Percentiles rank a stretch among this genome's conserved stretches.
These are phyloP conservation scores for Gallinago undulata DNA, from an alignment of 2,113 vertebrate species.

Conservation along the genomic window DNA sequence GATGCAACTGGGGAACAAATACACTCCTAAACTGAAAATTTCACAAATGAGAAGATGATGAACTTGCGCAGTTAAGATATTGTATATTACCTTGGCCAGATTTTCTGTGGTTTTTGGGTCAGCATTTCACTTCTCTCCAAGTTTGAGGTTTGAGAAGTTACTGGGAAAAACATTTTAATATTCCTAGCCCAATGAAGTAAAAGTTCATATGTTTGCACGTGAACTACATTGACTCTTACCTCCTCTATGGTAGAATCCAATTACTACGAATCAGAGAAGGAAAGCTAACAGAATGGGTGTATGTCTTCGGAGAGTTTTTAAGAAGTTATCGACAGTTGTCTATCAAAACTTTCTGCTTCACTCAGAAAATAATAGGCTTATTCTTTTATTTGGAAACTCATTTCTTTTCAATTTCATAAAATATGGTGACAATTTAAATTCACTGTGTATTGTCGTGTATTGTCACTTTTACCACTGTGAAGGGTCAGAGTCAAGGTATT, in stretches of 20 bases:
- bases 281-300: not conserved
- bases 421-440: not conserved
- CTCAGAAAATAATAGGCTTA: not conserved
- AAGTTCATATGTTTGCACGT: slow-evolving; percentile 4
- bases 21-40: not conserved
- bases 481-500: not conserved
- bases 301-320: not conserved
- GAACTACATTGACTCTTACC: not conserved
- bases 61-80: not conserved
- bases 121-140: not conserved
- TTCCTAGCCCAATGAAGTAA: not conserved
- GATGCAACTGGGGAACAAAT: not conserved
- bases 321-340: not conserved
- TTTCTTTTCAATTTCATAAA: slow-evolving; percentile 3
- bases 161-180: slow-evolving; percentile 1
- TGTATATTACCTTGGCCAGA: not conserved
- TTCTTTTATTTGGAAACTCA: not conserved
- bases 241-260: not conserved
- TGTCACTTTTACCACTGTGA: not conserved
- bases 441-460: not conserved
- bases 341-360: not conserved
- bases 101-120: slow-evolving; percentile 35
- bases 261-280: not conserved
- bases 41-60: not conserved
- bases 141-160: slow-evolving; percentile 24